Base-by-base conservation (phyloP, 2,888 invertebrate genomes). In the Cantharis lateralis region DNA sequence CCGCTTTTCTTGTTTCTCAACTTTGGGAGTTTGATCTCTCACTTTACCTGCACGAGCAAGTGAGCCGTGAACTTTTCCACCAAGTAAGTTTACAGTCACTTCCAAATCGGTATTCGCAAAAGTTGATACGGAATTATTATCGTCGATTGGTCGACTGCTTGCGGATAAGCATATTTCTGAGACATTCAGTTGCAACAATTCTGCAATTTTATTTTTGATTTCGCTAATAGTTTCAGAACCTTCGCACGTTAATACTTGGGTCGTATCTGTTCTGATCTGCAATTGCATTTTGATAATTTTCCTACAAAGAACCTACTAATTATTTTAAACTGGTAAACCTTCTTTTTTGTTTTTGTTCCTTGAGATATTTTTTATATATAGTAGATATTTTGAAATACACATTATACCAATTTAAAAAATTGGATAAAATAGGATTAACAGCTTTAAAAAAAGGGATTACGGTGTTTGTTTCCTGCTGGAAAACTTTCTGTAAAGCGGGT, bases 41-140 rank as follows among this genome's bases (percentile, higher is more conserved):
- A 99, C 99, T 91, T 99, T 99, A 88, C 99, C 99, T 87, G 99
- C 99, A 95, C 99, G 99, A 91, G 99, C 99, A 86, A 99, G 91
- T 81, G 99, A 99, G 87, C 99, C 99, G 90, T 99, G 99, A 85
- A 99, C 99, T 92, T 99, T 99, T 92, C 98, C 98, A 94, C 98
- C 98, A 82, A 94, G 92, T 85, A 98, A 90, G 86, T 96, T 94
- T 63, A 97, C 92, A 82, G 93, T 95, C 77, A 95, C 89, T 87
- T 96, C 96, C 82, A 98, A 90, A 83, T 95, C 94, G 76, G 91
- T 88, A 15, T 92, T 91, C 71, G 93, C 90, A 72, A 94, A 90
- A 74, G 92, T 90, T 2, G 92, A 91, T 48, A 94, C 92, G 68
- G 92, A 88, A 80, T 89, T 89, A 64, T 93, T 92, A 88, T 97